phyloP scores from a whole-genome alignment of 2,888 invertebrate species.

The Dryocosmus kuriphilus region DNA sequence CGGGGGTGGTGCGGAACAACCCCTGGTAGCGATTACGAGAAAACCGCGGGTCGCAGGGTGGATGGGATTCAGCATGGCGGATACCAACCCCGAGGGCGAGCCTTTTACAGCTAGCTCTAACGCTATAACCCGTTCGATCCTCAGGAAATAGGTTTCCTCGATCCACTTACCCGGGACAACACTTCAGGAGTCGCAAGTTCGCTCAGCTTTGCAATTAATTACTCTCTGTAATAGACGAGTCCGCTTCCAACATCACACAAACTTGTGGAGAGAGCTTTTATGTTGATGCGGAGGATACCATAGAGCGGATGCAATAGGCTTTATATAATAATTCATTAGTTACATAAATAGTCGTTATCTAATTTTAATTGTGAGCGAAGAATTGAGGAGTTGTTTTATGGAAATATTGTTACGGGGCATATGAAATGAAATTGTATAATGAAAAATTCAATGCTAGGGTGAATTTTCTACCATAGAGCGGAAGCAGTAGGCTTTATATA shows the following conservation, averaged over 20 bases:
- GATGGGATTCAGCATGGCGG: constrained; percentile 73
- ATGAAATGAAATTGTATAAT: no score
- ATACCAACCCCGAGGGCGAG: constrained; percentile 55
- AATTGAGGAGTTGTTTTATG: no score
- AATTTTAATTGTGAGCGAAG: no score
- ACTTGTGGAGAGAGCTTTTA: background rate
- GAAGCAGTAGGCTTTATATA: no score
- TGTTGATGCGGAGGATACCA: background rate
- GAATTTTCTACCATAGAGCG: no score
- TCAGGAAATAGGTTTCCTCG: constrained; percentile 37
- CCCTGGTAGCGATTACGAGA: constrained; percentile 65
- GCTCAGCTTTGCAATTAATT: constrained; percentile 68
- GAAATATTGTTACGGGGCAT: no score
- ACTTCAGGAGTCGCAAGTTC: constrained; percentile 72
- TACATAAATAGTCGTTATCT: no score
- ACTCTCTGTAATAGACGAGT: constrained; percentile 52
- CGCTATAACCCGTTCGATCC: constrained; percentile 36
- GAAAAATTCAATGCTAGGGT: no score
- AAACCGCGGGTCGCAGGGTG: constrained; percentile 62
- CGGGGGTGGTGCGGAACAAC: constrained; percentile 58
- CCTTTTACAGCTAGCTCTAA: constrained; percentile 14
- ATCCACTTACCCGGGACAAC: constrained; percentile 58
- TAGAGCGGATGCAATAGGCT: no score
- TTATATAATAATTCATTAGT: no score
- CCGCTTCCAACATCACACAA: background rate